Base-by-base conservation (phyloP, 2,888 invertebrate genomes). In the Dicycla oo region DNA sequence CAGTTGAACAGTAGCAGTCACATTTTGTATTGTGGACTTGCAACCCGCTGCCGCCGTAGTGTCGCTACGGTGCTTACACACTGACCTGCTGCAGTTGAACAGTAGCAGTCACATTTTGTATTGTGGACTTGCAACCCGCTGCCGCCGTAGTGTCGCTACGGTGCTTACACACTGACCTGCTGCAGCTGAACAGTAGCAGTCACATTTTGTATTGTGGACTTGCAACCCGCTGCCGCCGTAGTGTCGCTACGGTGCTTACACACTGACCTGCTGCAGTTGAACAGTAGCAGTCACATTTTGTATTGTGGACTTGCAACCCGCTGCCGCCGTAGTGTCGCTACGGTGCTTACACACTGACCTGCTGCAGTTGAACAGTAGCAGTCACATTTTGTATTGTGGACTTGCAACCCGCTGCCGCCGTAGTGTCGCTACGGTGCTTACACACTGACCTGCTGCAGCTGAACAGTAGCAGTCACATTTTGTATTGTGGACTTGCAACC, bases 21-120 rank as follows among this genome's bases (percentile, higher is more conserved):
- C 13, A 72, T 82, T 65, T n/a, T 54, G 72, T 54, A 73, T 56
- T 51, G 62, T 61, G 2, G 20, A 68, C 20, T 53, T 65, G 61
- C 64, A 58, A 51, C 53, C 26, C 65, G 30, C 40, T 54, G 45
- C n/a, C n/a, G n/a, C n/a, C n/a, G n/a, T 47, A n/a, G 26, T 47
- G 54, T 62, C 58, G 40, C 80, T 43, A 49, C 6, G 40, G 43
- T 3, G 40, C 54, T 51, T 56, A 20, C 34, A 56, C 43, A 73
- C 26, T 56, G 34, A 57, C 2, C 3, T 13, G 40, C 10, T 20
- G 49, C 7, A 23, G 5, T 30, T n/a, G 4, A 11, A 43, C 38
- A n/a, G 8, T 6, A 26, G 26, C 20, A 45, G 15, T 38, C 13
- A 65, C 13, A 72, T 82, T 65, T n/a, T 54, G 72, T 54, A 73